Conservation (phyloP, 2,113 vertebrate genomes). For the Boleophthalmus pectinirostris region DNA sequence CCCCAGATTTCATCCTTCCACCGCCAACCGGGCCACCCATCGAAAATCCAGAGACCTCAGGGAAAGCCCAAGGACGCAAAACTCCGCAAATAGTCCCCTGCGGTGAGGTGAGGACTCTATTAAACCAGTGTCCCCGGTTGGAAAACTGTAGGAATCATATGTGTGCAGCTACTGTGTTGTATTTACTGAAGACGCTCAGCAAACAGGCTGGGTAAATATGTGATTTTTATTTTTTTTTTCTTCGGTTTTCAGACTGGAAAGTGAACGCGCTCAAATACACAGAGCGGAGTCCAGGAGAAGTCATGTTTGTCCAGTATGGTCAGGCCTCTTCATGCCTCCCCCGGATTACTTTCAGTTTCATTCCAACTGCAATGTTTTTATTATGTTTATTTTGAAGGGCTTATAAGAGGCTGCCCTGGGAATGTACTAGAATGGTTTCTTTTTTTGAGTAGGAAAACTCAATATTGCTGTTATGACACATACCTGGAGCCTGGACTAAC, state of each 20-base stretch:
- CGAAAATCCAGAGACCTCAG: slow-evolving; percentile 45
- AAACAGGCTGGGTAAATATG: slow-evolving; percentile 54
- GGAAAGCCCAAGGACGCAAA: slow-evolving; percentile 36
- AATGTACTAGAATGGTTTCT: not conserved
- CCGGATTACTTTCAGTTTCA: not conserved
- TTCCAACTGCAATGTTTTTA: not conserved
- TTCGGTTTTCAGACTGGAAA: slow-evolving; percentile 30
- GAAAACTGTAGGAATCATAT: slow-evolving; percentile 9
- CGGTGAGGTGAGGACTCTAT: slow-evolving; percentile 48
- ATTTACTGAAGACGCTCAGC: slow-evolving; percentile 57
- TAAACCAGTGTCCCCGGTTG: slow-evolving; percentile 36
- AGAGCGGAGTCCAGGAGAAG: slow-evolving; percentile 1
- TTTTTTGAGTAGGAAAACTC: not conserved
- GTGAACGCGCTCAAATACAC: not conserved
- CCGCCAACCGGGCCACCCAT: slow-evolving; percentile 38
- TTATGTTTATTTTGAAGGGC: not conserved
- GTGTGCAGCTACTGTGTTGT: slow-evolving; percentile 52
- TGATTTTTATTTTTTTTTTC: slow-evolving; percentile 54
- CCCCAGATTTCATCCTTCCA: not conserved
- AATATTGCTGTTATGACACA: not conserved
- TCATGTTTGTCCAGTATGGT: not conserved
- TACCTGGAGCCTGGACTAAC: not conserved
- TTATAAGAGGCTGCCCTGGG: not conserved
- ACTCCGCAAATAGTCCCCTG: slow-evolving; percentile 55
- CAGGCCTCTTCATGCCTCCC: not conserved